phyloP scores from a whole-genome alignment of 1,140 invertebrate genomes.

The Heliconius nattereri region DNA sequence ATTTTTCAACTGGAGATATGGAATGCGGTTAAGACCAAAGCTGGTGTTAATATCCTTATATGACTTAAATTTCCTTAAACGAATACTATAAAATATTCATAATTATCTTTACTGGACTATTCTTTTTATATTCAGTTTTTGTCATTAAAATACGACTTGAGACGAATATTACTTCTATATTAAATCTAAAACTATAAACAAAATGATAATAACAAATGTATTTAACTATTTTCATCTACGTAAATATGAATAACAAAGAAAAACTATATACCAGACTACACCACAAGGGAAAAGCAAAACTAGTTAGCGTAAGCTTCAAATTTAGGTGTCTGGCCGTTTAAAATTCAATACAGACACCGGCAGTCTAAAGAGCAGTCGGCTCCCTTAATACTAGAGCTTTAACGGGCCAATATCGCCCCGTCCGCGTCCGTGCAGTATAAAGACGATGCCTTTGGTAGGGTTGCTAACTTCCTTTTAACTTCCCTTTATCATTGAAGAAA shows the following conservation, averaged over 20 bases:
- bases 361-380: constrained; percentile 45
- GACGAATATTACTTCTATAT: not conserved
- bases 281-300: constrained; percentile 19
- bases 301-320: constrained; percentile 39
- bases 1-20: not conserved
- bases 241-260: not conserved
- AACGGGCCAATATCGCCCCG: constrained; percentile 46
- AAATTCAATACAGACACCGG: constrained; percentile 46
- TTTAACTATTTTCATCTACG: too few relatives aligned
- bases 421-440: constrained; percentile 52
- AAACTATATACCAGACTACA: constrained; percentile 10
- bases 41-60: not conserved
- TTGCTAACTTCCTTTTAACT: constrained; percentile 16
- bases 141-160: too few relatives aligned
- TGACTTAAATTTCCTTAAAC: not conserved
- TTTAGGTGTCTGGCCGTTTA: constrained; percentile 52
- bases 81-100: not conserved
- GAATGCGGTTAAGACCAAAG: constrained; percentile 3
- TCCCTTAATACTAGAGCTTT: constrained; percentile 45
- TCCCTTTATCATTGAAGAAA: not conserved
- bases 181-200: not conserved
- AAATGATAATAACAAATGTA: not conserved
- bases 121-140: not conserved
- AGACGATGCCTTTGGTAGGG: constrained; percentile 40
- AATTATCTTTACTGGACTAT: not conserved